Evolutionary conservation across 2,888 invertebrate species (phyloP), one percentile per base, ranked within the genome.

Genomic region (Drosophila emarginata): DNA sequence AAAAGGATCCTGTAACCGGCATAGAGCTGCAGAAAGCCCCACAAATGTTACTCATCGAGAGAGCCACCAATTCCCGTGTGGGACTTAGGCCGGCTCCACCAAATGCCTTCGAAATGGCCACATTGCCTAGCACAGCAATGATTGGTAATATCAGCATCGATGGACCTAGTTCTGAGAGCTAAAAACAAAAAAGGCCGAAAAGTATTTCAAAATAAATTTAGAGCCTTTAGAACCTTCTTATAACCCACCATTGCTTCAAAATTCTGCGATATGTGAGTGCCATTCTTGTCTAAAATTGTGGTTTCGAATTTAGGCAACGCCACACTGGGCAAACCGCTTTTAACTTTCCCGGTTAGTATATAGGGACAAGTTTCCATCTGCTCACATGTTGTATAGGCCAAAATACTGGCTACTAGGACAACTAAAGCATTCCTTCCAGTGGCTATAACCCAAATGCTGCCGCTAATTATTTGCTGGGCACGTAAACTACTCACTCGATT

Each of bases 31-130:
- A 96, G 87, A 98, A 97, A 0, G 97, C 96, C 0, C 98, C 98
- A 45, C 96, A 92, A 51, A 98, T 94, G 90, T 98, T 98, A 73
- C 97, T 95, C 57, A 97, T 90, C 0, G 97, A 96, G 9, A 98
- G 93, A 0, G 98, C 97, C 40, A 98, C 92, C 45, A 98, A 92
- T 91, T 98, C 98, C 89, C 98, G 97, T 0, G 97, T 97, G 0
- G 98, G 96, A 89, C 97, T 96, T 21, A 98, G 95, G 51, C 95
- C 95, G 67, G 95, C 94, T 2, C 96, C 96, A 74, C 95, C 96
- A 90, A 98, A 98, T 36, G 98, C 97, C 92, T 98, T 98, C 4
- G 97, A 98, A 76, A 98, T 98, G 9, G 98, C 98, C 1, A 98
- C 97, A 88, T 98, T 97, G 73, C 98, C 98, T 54, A 98, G 92